Base-by-base conservation (phyloP, 1,140 invertebrate genomes). In the Zaprionus taronus region DNA sequence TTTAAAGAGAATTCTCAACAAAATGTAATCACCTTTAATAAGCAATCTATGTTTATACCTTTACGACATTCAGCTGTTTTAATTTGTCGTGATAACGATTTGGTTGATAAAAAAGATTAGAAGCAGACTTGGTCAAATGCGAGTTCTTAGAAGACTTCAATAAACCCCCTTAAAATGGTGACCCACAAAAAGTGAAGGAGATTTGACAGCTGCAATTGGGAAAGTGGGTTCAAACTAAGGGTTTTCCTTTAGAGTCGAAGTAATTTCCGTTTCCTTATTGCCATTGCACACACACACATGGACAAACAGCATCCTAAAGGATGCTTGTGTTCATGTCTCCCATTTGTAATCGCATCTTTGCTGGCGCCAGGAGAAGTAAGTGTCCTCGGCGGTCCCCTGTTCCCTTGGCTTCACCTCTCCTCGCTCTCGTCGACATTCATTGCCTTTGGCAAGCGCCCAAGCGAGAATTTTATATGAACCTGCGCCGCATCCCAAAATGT, bases 241-340 rank as follows among this genome's bases (percentile, higher is more conserved):
- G 15, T 70, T 68, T 73, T 66, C 68, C 44, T 44, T 56, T 72
- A 57, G 57, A 58, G 58, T 81, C 61, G 65, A 61, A 31, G 51
- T 44, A 55, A 82, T 73, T 82, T 86, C 58, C 80, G 26, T 62
- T 80, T 89, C 58, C 73, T 70, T 79, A 80, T 83, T 87, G 80
- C 76, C 58, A 62, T 64, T 60, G 47, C 47, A 47, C 41, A 41
- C 67, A 75, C 66, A 56, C 77, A 79, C 63, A 11, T 0, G 5
- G 47, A 14, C 17, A 5, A 49, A 22, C 9, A 12, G 47, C 47
- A 51, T 51, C 47, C 47, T 51, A 5, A 22, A 24, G 62, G 44
- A 9, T 7, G 47, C 55, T 36, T 24, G 11, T 47, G 53, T 51
- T 53, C 58, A 22, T 51, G 47, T 22, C 20, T 41, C 15, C 38